Base-by-base conservation (phyloP, 2,113 vertebrate genomes). In the Leucopternis melanops region DNA sequence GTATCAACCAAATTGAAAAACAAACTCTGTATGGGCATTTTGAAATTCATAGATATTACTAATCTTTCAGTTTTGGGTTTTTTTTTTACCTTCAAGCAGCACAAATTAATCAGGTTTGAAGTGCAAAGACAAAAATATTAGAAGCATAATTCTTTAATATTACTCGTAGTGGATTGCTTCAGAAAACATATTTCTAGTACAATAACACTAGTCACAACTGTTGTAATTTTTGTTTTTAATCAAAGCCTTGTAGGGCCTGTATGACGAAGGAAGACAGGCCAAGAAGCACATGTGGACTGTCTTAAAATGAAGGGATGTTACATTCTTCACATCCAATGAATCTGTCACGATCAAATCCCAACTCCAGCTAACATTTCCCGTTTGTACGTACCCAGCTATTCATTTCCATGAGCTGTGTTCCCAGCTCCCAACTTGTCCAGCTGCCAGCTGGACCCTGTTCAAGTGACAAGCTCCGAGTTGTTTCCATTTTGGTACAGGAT, bases 271-370 rank as follows among this genome's bases (percentile, higher is more conserved):
- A 8, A 45, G 12, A n/a, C 14, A 44, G 42, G 27, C 5, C 27
- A 20, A 45, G 66, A 44, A 79, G 29, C 34, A 36, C 18, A 11
- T 3, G 13, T 11, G 23, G 38, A 13, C 17, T 16, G 9, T 29
- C 55, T 59, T 47, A 70, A n/a, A 81, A 52, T 6, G 29, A 58
- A 50, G 49, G 18, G 38, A 21, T 10, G 13, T 29, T 36, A 12
- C 0, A 0, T 29, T 65, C 19, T 36, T n/a, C 10, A 3, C 13
- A 25, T 26, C 23, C 12, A 2, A 18, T 52, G 34, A 32, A 31
- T 55, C 27, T 26, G 8, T 25, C 13, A 1, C 5, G 13, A 78
- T 19, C 31, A 72, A 20, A 82, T 27, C 65, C 50, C 20, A 13
- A 3, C 15, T 81, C 57, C 50, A 70, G 62, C 29, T 45, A 16